Conservation (phyloP, 2,797 vertebrate species). For the Ptychobarbus kaznakovi region DNA sequence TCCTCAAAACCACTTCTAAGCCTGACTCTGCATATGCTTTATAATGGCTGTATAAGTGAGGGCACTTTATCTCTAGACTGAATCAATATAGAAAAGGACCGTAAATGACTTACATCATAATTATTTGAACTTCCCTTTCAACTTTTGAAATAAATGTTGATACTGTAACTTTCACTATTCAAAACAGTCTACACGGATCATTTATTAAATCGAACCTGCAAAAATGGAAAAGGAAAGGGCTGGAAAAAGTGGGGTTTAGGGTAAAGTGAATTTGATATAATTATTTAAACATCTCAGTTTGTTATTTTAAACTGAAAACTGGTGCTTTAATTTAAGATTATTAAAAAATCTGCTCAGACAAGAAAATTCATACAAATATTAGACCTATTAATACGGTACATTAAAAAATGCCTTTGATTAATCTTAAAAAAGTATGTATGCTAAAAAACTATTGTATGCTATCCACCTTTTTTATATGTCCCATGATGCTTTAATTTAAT, state of each 20-base stretch:
- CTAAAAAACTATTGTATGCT: too few species aligned
- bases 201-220: background rate
- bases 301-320: background rate
- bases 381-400: background rate
- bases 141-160: background rate
- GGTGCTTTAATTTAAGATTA: background rate
- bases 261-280: background rate
- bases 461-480: background rate
- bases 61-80: background rate
- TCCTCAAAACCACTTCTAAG: constrained; percentile 11
- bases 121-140: background rate
- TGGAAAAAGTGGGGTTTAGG: background rate
- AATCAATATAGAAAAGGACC: background rate
- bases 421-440: background rate
- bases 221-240: background rate
- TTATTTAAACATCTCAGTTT: background rate
- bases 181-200: background rate
- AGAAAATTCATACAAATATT: background rate
- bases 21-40: background rate
- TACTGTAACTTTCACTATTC: too few species aligned
- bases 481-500: background rate
- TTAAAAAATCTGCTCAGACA: background rate
- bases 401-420: background rate
- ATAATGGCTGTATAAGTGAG: background rate
- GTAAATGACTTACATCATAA: background rate